Base-by-base conservation (phyloP, 2,113 vertebrate species). In the Calyptomena viridis region DNA sequence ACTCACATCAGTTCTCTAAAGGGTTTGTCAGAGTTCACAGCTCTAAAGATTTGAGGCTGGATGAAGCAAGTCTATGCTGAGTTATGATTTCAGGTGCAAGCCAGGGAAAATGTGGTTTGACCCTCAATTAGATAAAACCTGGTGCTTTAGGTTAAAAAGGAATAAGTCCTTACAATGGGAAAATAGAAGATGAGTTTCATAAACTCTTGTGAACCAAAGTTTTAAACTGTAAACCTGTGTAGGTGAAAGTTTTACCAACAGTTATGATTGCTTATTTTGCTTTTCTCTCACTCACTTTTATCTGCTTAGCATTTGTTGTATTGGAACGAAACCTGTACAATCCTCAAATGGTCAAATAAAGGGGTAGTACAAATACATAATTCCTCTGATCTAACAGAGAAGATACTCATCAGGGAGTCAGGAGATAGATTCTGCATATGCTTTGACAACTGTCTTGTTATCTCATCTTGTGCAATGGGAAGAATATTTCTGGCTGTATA, bases 1-100 rank as follows among this genome's bases (percentile, higher is more conserved):
- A 95, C 88, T 91, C 63, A 75, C 85, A 94, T 96, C 75, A 96
- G 31, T 93, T 90, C 64, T 91, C 85, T 93, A 35, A 95, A 96
- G 88, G 68, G 72, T 92, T 93, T 90, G 83, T 96, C 92, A 94
- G 76, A 95, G 94, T 94, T 96, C 95, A 96, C 83, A 96, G 16
- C 59, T 93, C 93, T 33, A n/a, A 93, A 86, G 79, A 77, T 76
- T 93, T 84, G 90, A 93, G 40, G 35, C 37, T 94, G 52, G 28
- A 71, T 90, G 94, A 89, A 93, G 56, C 44, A 90, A 93, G 60
- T 25, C 67, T 72, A 84, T 77, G 40, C 39, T 88, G 90, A 94
- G 47, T 92, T 96, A 96, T 77, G 88, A 90, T 87, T 95, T 96
- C 90, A 90, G 86, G 72, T 87, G 73, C 64, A 87, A 85, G 64